Evolutionary conservation across 2,797 vertebrate species (phyloP), one percentile per base, ranked within the genome.

Genomic region (Botia almorhae): DNA sequence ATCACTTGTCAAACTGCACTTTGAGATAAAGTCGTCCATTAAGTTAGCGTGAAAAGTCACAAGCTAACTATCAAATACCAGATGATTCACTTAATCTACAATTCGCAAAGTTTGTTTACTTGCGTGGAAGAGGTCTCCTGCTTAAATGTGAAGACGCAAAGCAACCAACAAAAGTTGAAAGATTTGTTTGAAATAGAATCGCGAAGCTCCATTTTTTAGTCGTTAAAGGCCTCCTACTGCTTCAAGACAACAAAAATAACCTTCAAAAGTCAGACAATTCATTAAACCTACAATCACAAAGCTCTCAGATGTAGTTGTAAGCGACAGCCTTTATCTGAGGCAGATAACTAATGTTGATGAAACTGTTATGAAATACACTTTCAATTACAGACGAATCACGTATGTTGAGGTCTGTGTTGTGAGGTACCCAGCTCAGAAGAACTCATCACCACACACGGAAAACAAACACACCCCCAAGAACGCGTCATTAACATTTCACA

Each of bases 401-500:
- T 53, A 50, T 72, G 19, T 80, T 46, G 63, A 75, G 61, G 69
- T 60, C 26, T 50, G 51, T 50, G 53, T 73, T 83, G 61, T 64
- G 58, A 69, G 70, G 70, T 56, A 71, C 69, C 19, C 53, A 26
- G 76, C 58, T 53, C 82, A 69, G 75, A 74, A 76, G 70, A 76
- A 51, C 76, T 70, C 46, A 43, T 48, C 39, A 64, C 43, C n/a
- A 23, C 14, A 11, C 61, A 79, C 53, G 50, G 69, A 78, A 76
- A 81, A 72, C 69, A 51, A 82, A 81, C 74, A 77, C 29, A 69
- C 73, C 81, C 69, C 69, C 82, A 8, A 82, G 82, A 74, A 84
- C 67, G 50, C 61, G 74, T 82, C 78, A 86, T 82, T 84, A 84
- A 82, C 77, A 84, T 86, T 84, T 84, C 51, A 84, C 76, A 51